These are phyloP conservation scores for Labeo rohita DNA, from an alignment of 2,113 vertebrate species.

Conservation along the genomic window DNA sequence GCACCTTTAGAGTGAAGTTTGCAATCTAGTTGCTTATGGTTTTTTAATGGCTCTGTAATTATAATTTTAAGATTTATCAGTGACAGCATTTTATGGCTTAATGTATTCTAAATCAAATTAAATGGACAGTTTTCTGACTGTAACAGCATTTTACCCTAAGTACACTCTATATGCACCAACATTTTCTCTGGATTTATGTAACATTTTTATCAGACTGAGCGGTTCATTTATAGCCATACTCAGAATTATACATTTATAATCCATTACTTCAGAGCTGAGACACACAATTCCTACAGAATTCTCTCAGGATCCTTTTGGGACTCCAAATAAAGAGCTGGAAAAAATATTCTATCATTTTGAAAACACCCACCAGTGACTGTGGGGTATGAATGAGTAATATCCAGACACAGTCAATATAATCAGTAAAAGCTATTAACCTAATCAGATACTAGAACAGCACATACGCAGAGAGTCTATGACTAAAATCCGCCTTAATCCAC, in stretches of 20 bases:
- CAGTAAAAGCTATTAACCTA: constrained; percentile 36
- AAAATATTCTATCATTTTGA: background rate
- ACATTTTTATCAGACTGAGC: constrained; percentile 2
- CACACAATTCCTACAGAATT: background rate
- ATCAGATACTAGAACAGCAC: background rate
- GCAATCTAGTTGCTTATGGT: background rate
- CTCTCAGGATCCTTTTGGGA: background rate
- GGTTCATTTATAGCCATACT: constrained; percentile 30
- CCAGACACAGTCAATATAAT: constrained; percentile 8
- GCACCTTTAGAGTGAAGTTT: no score
- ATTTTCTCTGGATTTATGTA: constrained; percentile 31
- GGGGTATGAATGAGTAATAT: constrained; percentile 19
- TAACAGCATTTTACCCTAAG: constrained; percentile 16
- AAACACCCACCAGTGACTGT: constrained; percentile 25
- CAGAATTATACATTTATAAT: constrained; percentile 32
- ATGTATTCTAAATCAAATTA: constrained; percentile 31
- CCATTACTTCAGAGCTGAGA: constrained; percentile 11
- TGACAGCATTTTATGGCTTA: background rate
- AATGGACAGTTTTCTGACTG: constrained; percentile 15
- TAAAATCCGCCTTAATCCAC: constrained; percentile 6
- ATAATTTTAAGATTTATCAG: background rate
- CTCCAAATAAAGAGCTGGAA: background rate
- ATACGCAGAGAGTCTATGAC: constrained; percentile 7
- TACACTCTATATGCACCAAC: background rate
- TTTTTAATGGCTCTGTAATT: background rate